phyloP scores from a whole-genome alignment of 2,797 vertebrate genomes.

The Allobates femoralis region DNA sequence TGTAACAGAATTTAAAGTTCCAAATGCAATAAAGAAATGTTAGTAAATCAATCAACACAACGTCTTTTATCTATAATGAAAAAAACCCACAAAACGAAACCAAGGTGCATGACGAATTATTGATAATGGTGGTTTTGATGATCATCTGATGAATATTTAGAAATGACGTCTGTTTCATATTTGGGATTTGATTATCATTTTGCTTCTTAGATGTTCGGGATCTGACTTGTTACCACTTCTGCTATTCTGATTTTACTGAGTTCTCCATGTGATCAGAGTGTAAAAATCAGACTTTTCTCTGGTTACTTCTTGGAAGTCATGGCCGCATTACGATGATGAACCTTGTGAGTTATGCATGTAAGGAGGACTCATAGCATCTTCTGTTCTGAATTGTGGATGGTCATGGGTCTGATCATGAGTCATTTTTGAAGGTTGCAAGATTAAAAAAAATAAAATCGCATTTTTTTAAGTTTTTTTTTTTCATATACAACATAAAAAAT shows the following conservation, averaged over 20 bases:
- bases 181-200: background rate
- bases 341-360: background rate
- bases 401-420: conserved; percentile 14
- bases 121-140: background rate
- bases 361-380: background rate
- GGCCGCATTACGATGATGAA: background rate
- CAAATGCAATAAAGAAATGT: too few relatives aligned
- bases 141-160: background rate
- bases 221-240: conserved; percentile 10
- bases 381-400: background rate
- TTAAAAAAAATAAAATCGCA: background rate
- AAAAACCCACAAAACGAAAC: background rate
- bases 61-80: background rate
- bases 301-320: background rate
- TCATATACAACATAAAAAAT: too few relatives aligned
- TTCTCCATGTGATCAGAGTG: background rate
- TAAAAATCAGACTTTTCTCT: background rate
- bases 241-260: background rate
- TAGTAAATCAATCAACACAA: background rate
- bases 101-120: background rate
- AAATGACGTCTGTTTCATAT: background rate
- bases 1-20: too few relatives aligned
- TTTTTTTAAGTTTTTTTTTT: too few relatives aligned
- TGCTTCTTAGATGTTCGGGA: background rate
- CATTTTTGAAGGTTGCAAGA: background rate